Evolutionary conservation across 2,113 vertebrate genomes (phyloP).

Genomic region (Hippolais icterina): DNA sequence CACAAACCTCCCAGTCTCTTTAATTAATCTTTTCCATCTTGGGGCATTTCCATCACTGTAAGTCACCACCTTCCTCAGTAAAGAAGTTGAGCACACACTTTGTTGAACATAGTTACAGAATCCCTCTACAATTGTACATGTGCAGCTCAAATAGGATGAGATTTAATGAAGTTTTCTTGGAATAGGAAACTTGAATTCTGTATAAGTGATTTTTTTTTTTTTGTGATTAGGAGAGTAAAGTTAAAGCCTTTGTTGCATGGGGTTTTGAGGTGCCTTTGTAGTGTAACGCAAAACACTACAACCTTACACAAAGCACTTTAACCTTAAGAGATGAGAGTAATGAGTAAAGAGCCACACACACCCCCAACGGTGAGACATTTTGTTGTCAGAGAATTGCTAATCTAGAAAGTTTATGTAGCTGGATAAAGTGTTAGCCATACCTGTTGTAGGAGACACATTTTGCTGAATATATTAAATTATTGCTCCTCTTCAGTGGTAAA

Average conservation of each 20-base stretch:
- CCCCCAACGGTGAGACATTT: background rate
- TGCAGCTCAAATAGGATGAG: background rate
- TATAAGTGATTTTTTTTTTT: background rate
- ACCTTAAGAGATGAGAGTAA: background rate
- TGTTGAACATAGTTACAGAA: background rate
- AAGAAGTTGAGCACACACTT: background rate
- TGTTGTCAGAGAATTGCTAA: background rate
- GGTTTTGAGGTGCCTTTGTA: background rate
- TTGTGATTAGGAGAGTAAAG: background rate
- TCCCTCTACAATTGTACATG: accelerated
- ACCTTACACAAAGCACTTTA: background rate
- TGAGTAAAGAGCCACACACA: background rate
- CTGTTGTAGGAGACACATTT: background rate
- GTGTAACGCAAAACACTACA: background rate
- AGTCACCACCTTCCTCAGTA: background rate
- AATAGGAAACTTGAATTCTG: background rate
- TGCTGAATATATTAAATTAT: background rate
- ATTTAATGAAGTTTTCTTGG: background rate
- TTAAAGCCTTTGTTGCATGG: background rate
- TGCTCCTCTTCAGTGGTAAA: background rate
- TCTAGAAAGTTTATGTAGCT: background rate
- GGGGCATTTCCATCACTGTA: background rate
- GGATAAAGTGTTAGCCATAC: background rate
- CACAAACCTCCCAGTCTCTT: background rate
- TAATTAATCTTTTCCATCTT: background rate